Evolutionary conservation across 1,140 invertebrate species (phyloP).

Genomic region (Drosophila murphyi): DNA sequence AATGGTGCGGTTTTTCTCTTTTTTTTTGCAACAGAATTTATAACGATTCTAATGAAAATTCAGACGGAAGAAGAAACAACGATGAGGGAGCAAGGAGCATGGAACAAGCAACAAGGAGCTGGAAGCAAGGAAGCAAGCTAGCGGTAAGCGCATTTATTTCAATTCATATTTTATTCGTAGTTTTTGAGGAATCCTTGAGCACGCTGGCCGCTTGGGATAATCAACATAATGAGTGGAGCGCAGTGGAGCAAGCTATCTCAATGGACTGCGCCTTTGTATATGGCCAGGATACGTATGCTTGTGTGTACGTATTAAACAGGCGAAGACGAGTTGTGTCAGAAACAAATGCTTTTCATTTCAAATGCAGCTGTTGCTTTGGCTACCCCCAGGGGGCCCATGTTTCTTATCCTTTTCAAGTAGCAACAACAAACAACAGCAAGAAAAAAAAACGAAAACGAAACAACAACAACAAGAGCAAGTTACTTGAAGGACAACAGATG

Average conservation of each 20-base stretch:
- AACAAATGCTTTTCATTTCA: slow-evolving; percentile 83
- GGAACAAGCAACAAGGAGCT: not conserved
- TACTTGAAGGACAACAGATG: slow-evolving; percentile 74
- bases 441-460: slow-evolving; percentile 25
- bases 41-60: slow-evolving; percentile 77
- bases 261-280: slow-evolving; percentile 49
- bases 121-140: slow-evolving; percentile 25
- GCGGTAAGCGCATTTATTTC: slow-evolving; percentile 79
- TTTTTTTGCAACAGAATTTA: slow-evolving; percentile 56
- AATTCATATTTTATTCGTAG: slow-evolving; percentile 73
- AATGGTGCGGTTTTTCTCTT: slow-evolving; percentile 60
- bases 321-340: slow-evolving; percentile 80
- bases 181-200: slow-evolving; percentile 44
- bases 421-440: not conserved
- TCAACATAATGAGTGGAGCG: slow-evolving; percentile 80
- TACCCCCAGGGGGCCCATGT: slow-evolving; percentile 57
- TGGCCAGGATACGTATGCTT: slow-evolving; percentile 2
- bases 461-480: slow-evolving; percentile 32
- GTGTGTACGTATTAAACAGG: slow-evolving; percentile 24
- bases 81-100: not conserved
- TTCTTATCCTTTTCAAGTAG: slow-evolving; percentile 55
- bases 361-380: slow-evolving; percentile 80
- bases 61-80: slow-evolving; percentile 18
- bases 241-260: slow-evolving; percentile 71
- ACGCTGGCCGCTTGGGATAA: slow-evolving; percentile 68